Conservation (phyloP, 2,797 vertebrate species). For the Hafferia zeledoni region DNA sequence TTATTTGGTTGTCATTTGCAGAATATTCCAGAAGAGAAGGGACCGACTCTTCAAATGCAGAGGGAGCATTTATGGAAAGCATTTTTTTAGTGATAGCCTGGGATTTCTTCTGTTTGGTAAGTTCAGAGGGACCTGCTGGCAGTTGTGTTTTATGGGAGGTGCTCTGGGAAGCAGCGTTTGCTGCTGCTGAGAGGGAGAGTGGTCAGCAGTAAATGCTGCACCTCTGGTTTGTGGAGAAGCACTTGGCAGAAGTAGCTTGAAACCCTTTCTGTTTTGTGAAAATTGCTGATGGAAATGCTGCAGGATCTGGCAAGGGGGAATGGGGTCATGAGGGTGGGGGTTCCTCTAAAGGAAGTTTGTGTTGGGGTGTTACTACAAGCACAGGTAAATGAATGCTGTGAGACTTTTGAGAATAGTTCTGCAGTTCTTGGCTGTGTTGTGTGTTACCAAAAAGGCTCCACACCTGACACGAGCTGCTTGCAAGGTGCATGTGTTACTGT, state of each 20-base stretch:
- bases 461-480: fast-evolving
- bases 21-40: not conserved
- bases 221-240: not conserved
- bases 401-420: not conserved
- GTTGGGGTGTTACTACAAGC: not conserved
- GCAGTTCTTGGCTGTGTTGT: not conserved
- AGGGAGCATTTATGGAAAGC: not conserved
- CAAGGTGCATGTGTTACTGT: not conserved
- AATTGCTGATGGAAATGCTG: not conserved
- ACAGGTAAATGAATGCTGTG: not conserved
- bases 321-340: too few relatives aligned
- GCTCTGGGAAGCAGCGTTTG: not conserved
- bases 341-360: not conserved
- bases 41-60: fast-evolving
- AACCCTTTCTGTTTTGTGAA: not conserved
- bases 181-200: not conserved
- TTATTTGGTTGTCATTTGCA: not conserved
- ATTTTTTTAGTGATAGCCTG: fast-evolving
- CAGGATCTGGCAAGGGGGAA: not conserved
- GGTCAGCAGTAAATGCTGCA: not conserved
- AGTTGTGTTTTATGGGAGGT: not conserved
- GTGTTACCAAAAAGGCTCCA: not conserved
- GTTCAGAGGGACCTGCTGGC: not conserved
- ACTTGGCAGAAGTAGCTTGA: not conserved
- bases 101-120: not conserved